Percentiles rank a stretch among this genome's conserved stretches.
Evolutionary conservation across 2,888 invertebrate species (phyloP).

Genomic region (Hirtodrosophila alboralis): DNA sequence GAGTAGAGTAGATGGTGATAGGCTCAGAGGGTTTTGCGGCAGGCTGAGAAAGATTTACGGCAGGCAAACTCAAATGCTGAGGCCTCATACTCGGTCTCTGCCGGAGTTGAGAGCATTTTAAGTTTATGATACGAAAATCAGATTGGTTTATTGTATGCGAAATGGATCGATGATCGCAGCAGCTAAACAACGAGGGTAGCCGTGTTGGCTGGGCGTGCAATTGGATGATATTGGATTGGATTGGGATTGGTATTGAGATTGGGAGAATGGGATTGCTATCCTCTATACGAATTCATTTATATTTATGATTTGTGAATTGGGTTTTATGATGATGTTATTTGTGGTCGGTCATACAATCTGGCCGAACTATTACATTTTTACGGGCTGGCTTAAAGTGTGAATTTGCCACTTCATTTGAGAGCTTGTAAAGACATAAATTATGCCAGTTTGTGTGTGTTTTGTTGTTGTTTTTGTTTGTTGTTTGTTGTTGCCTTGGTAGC

Average conservation of each 20-base stretch:
- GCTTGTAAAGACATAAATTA: conserved; percentile 76
- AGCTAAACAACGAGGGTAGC: conserved; percentile 11
- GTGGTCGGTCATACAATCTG: conserved; percentile 38
- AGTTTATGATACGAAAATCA: conserved; percentile 77
- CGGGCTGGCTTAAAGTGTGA: conserved; percentile 74
- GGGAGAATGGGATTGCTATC: conserved; percentile 33
- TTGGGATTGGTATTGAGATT: conserved; percentile 20
- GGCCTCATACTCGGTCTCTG: conserved; percentile 20
- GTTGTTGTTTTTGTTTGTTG: conserved; percentile 18
- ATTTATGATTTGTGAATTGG: conserved; percentile 83
- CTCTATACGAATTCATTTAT: conserved; percentile 75
- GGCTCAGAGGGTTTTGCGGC: too few species aligned
- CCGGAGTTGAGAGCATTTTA: conserved; percentile 60
- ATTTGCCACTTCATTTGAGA: conserved; percentile 81
- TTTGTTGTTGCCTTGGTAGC: conserved; percentile 34
- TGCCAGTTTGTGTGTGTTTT: conserved; percentile 3
- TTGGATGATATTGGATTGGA: conserved; percentile 33
- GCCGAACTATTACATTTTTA: conserved; percentile 75
- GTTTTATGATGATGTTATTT: conserved; percentile 81
- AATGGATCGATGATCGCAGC: conserved; percentile 65
- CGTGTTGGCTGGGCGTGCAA: conserved; percentile 38
- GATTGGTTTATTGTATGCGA: conserved; percentile 79
- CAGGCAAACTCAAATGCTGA: conserved; percentile 62
- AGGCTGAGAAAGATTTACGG: conserved; percentile 68
- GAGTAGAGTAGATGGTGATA: conserved; percentile 71